These are phyloP conservation scores for Smutsia temminckii DNA, from an alignment of 2,797 vertebrate genomes.

Conservation along the genomic window DNA sequence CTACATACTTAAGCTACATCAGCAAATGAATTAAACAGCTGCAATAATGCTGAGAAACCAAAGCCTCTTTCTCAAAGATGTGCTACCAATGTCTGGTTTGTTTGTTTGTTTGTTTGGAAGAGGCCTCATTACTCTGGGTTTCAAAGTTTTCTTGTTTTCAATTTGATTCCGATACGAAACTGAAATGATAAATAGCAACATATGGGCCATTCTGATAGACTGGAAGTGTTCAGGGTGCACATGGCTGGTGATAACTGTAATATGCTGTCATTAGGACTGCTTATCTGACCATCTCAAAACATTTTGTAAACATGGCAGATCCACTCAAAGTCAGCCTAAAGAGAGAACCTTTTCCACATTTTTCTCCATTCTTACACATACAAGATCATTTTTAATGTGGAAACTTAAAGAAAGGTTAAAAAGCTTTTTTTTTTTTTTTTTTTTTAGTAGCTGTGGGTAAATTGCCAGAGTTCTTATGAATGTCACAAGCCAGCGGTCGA, in stretches of 20 bases:
- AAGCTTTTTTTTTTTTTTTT: not conserved
- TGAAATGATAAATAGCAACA: conserved; percentile 63
- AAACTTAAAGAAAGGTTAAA: conserved; percentile 39
- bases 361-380: not conserved
- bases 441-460: not conserved
- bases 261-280: conserved; percentile 25
- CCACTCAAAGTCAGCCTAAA: not conserved
- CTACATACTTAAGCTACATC: not conserved
- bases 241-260: conserved; percentile 62
- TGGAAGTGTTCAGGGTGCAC: conserved; percentile 37
- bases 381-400: conserved; percentile 1
- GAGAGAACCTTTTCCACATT: not conserved
- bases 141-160: conserved; percentile 44
- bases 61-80: conserved; percentile 54
- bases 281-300: conserved; percentile 48
- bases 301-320: conserved; percentile 51
- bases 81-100: conserved; percentile 1
- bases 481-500: conserved; percentile 41
- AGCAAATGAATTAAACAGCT: conserved; percentile 30
- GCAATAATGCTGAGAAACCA: conserved; percentile 32
- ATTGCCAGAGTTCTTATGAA: conserved; percentile 57
- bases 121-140: conserved; percentile 21
- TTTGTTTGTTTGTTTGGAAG: not conserved
- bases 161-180: conserved; percentile 64
- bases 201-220: conserved; percentile 71